Conservation (phyloP, 1,140 invertebrate species). For the Ceratina calcarata region DNA sequence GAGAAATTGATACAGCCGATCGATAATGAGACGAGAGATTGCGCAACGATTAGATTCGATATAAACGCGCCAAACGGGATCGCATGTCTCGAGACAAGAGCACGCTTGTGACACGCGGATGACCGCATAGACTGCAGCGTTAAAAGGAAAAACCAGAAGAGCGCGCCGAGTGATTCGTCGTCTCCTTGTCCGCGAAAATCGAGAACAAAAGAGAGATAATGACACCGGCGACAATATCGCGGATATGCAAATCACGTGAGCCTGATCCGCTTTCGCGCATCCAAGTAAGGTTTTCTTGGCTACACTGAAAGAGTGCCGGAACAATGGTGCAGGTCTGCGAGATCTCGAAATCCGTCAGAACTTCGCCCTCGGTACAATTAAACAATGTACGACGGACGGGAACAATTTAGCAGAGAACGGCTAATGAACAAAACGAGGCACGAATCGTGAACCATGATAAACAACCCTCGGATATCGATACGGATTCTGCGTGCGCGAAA, state of each 20-base stretch:
- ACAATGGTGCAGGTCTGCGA: too few relatives aligned
- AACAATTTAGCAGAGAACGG: background rate
- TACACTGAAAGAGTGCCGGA: too few relatives aligned
- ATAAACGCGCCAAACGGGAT: background rate
- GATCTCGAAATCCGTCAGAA: too few relatives aligned
- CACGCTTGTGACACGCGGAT: conserved; percentile 8
- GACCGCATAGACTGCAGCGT: conserved; percentile 6
- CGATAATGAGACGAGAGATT: background rate
- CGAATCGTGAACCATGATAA: background rate
- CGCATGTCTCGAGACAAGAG: conserved; percentile 14
- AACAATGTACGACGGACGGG: background rate
- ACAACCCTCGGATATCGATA: background rate
- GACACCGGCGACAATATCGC: background rate
- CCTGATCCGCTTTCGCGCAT: too few relatives aligned
- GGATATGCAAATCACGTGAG: conserved; percentile 20
- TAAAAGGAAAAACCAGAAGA: conserved; percentile 27
- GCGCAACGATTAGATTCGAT: conserved; percentile 7
- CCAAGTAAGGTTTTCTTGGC: too few relatives aligned
- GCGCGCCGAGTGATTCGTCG: background rate
- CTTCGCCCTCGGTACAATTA: background rate
- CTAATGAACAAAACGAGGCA: background rate
- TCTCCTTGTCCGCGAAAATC: background rate
- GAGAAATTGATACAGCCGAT: background rate
- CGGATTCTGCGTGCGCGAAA: background rate
- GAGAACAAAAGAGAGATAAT: conserved; percentile 5